These are phyloP conservation scores for Drosophila navojoa DNA, from an alignment of 1,140 invertebrate genomes.

Conservation along the genomic window DNA sequence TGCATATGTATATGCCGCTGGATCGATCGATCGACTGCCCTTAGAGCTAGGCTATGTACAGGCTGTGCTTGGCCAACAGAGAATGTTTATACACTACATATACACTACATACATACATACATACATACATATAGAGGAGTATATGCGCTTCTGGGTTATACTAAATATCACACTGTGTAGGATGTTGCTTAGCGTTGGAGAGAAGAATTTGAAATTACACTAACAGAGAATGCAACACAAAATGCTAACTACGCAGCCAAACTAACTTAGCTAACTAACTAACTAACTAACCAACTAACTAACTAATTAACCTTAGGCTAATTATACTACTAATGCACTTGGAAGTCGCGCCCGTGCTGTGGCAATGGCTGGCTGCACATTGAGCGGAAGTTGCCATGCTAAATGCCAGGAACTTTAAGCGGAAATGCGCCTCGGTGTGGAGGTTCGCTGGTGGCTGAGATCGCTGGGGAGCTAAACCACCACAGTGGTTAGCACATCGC, in stretches of 20 bases:
- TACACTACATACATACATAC: neutral
- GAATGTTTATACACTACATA: slow-evolving; percentile 13
- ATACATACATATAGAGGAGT: neutral
- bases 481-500: slow-evolving; percentile 86
- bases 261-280: slow-evolving; percentile 40
- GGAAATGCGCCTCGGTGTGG: slow-evolving; percentile 52
- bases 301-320: slow-evolving; percentile 29
- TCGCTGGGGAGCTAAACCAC: slow-evolving; percentile 82
- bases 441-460: slow-evolving; percentile 44
- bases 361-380: slow-evolving; percentile 30
- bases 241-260: slow-evolving; percentile 51
- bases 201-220: slow-evolving; percentile 58
- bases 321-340: slow-evolving; percentile 77
- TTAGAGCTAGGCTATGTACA: slow-evolving; percentile 57
- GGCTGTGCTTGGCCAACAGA: slow-evolving; percentile 45
- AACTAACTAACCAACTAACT: slow-evolving; percentile 24
- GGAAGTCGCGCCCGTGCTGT: slow-evolving; percentile 61
- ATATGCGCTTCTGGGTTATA: slow-evolving; percentile 71
- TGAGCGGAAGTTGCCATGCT: slow-evolving; percentile 27
- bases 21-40: slow-evolving; percentile 4
- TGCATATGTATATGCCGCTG: neutral
- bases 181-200: slow-evolving; percentile 77
- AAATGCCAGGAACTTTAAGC: slow-evolving; percentile 48
- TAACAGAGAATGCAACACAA: slow-evolving; percentile 55
- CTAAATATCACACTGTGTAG: slow-evolving; percentile 84